Base-by-base conservation (phyloP, 1,140 invertebrate genomes). In the Zaprionus kolodkinae region DNA sequence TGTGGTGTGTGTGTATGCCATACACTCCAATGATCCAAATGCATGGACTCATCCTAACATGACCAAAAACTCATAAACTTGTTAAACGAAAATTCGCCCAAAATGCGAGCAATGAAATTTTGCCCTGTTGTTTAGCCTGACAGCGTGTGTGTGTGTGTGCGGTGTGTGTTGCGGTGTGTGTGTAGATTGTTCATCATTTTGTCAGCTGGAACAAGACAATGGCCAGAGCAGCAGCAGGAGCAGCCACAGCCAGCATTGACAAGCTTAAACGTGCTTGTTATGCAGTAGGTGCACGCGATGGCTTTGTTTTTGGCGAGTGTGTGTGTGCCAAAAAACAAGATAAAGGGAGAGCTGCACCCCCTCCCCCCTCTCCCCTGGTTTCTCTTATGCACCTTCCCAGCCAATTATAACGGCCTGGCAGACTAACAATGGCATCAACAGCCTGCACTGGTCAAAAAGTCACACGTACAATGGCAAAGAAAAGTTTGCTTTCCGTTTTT, bases 151-250 rank as follows among this genome's bases (percentile, higher is more conserved):
- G 43, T 30, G 13, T 77, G 69, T 54, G 17, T 35, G 57, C n/a
- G n/a, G 43, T 30, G 13, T 77, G 69, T 54, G 17, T 35, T n/a
- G n/a, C n/a, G n/a, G 57, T 66, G 35, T 65, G 45, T 50, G 45
- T 71, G 48, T 40, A 69, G 57, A 67, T 78, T 85, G 75, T 79
- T 81, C 76, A 82, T 82, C 76, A 87, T 72, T 85, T 81, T 77
- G 68, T 52, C 76, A 59, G 67, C 55, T 57, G 33, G 21, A 38
- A 56, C 57, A 55, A 25, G 64, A 70, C 71, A 61, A 69, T 68
- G 50, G 65, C 38, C 68, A 59, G 11, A 45, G 13, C 56, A 82
- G 33, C 2, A 30, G 6, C 38, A 66, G 3, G 21, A 11, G 30
- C 15, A 59, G 30, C 52, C 1, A 33, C 54, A 57, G 45, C 10